These are phyloP conservation scores for Anser cygnoides DNA, from an alignment of 2,113 vertebrate genomes.

Conservation along the genomic window DNA sequence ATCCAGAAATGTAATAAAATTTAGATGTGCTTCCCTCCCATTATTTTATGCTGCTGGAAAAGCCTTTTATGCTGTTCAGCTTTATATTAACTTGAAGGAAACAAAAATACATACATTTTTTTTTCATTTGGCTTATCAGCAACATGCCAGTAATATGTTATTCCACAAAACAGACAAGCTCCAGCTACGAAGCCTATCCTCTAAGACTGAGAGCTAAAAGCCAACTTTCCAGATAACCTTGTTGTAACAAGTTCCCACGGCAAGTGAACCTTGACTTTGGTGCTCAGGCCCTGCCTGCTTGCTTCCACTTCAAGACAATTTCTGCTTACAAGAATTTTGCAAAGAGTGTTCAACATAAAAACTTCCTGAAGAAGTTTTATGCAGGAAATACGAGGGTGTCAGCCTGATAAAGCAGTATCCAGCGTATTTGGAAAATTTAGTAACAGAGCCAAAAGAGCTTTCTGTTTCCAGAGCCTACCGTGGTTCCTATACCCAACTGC, in stretches of 20 bases:
- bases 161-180: neutral
- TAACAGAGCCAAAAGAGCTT: neutral
- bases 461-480: neutral
- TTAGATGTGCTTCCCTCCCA: neutral
- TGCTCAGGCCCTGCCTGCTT: neutral
- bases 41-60: neutral
- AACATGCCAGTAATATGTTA: neutral
- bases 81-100: neutral
- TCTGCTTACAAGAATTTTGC: neutral
- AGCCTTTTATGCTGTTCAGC: neutral
- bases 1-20: neutral
- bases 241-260: neutral
- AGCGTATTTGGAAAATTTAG: neutral
- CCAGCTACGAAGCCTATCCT: neutral
- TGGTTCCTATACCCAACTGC: neutral
- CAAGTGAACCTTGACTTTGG: neutral
- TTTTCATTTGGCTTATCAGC: neutral
- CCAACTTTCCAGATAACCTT: neutral
- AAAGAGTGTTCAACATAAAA: neutral
- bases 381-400: neutral
- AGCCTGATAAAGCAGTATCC: neutral
- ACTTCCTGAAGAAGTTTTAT: neutral
- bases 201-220: neutral
- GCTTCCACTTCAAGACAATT: neutral
- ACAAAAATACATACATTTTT: neutral